Evolutionary conservation across 2,888 invertebrate genomes (phyloP).

Genomic region (Coleophora deauratella): DNA sequence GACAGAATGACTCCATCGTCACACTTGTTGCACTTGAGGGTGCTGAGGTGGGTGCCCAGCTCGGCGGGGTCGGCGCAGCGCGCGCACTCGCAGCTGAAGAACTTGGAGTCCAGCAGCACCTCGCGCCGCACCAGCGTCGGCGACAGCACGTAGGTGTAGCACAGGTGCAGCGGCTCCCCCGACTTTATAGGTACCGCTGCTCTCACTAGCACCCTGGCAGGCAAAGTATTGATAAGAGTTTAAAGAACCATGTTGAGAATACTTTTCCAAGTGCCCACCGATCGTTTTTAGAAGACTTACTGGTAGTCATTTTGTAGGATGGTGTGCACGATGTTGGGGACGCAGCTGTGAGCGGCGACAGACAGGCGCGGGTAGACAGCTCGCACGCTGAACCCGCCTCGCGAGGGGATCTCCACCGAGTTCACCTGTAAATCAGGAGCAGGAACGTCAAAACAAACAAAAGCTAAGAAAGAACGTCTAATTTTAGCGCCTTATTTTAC

Average conservation of each 20-base stretch:
- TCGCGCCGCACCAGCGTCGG: constrained; percentile 82
- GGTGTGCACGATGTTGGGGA: constrained; percentile 86
- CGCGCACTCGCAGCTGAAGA: constrained; percentile 83
- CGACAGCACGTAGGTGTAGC: constrained; percentile 84
- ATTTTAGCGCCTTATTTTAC: too few relatives aligned
- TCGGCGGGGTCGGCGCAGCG: constrained; percentile 88
- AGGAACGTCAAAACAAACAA: neutral
- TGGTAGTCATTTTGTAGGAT: constrained; percentile 66
- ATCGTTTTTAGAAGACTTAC: constrained; percentile 39
- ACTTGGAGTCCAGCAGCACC: constrained; percentile 82
- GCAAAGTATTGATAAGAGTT: neutral
- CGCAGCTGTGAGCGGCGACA: constrained; percentile 86
- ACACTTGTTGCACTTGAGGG: constrained; percentile 85
- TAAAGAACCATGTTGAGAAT: too few relatives aligned
- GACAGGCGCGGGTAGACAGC: constrained; percentile 86
- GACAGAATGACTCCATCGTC: constrained; percentile 80
- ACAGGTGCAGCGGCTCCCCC: constrained; percentile 79
- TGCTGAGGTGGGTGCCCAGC: constrained; percentile 84
- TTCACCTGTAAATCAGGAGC: constrained; percentile 66
- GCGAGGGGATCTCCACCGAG: constrained; percentile 82
- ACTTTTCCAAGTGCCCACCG: too few relatives aligned
- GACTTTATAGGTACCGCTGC: constrained; percentile 78
- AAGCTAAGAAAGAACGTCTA: too few relatives aligned
- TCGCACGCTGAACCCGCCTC: constrained; percentile 78
- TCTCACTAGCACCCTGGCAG: constrained; percentile 77